Evolutionary conservation across 2,797 vertebrate genomes (phyloP), one percentile per base, ranked within the genome.

Genomic region (Sebastes steindachneri): DNA sequence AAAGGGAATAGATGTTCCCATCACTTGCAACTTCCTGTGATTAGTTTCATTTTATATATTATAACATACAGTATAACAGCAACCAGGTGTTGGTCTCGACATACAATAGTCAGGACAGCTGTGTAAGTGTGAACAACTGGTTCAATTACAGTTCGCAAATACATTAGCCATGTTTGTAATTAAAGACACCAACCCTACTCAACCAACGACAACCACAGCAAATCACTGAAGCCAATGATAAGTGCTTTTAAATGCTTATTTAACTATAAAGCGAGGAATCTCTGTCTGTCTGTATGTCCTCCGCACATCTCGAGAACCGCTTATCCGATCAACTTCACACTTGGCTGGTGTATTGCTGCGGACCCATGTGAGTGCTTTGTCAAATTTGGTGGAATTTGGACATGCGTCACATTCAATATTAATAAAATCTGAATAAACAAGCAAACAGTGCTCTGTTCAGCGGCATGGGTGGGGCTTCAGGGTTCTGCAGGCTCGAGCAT

Each of bases 11-110:
- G 3, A 55, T 63, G 76, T 53, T 71, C 19, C 54, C 35, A 57
- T 81, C 68, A 55, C 28, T 14, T 74, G 58, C n/a, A 71, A 65
- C 75, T 51, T 19, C 15, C 41, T 9, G 2, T 25, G 35, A 73
- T 60, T 12, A 14, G 7, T 62, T 76, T 68, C 2, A 25, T 76
- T 79, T 21, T 7, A 31, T 45, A 12, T 66, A 66, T 70, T 6
- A 3, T 53, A 31, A 53, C 33, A 35, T 21, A 15, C 10, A 9
- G 4, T 6, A 21, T 3, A 53, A 68, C 51, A 73, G 29, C 57
- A 48, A 57, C n/a, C 62, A 45, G 37, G 19, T 53, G 45, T 28
- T 67, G 64, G 51, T 53, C 8, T 60, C 5, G 7, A 72, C 11
- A 25, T 15, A 21, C 28, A 45, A 1, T 17, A 45, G 41, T 29